Base-by-base conservation (phyloP, 2,113 vertebrate genomes). In the Pituophis catenifer region DNA sequence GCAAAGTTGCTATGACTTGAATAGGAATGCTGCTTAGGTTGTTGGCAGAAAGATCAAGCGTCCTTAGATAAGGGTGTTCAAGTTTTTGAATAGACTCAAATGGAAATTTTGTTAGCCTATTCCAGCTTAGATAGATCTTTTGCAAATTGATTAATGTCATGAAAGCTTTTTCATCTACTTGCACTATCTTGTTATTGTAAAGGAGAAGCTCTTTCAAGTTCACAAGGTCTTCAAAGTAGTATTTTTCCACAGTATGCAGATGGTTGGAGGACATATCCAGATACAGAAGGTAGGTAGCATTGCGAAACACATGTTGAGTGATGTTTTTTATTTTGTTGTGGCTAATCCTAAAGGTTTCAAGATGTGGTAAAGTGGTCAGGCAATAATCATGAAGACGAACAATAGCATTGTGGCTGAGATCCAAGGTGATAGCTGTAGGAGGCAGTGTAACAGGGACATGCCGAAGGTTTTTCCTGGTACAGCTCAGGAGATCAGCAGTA, bases 211-310 rank as follows among this genome's bases (percentile, higher is more conserved):
- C 99, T 96, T 99, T 97, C 95, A 99, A 91, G 48, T 96, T 98
- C 8, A 97, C 95, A 95, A 99, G 92, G 0, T 97, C 97, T 3
- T 97, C 96, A 33, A 99, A 99, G 89, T 98, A 98, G 54, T 98
- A 98, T 0, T 86, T 97, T 94, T 98, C 96, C 54, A 99, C 91
- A 0, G 96, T 95, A 0, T 81, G 95, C 23, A 99, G 97, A 94
- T 94, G 96, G 94, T 99, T 99, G 96, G 98, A 99, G 2, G 99
- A 99, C 88, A 99, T 97, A 97, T 99, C 99, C n/a, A 99, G 98
- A 96, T 98, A 98, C 59, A 97, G 96, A 44, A 99, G 93, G 85
- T 88, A 96, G 94, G 98, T 98, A 91, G 97, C 97, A 19, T 99
- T 98, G 59, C 96, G 96, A 95, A 99, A 99, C 0, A 98, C 97